These are phyloP conservation scores for Tinea semifulvella DNA, from an alignment of 2,888 invertebrate species.

Conservation along the genomic window DNA sequence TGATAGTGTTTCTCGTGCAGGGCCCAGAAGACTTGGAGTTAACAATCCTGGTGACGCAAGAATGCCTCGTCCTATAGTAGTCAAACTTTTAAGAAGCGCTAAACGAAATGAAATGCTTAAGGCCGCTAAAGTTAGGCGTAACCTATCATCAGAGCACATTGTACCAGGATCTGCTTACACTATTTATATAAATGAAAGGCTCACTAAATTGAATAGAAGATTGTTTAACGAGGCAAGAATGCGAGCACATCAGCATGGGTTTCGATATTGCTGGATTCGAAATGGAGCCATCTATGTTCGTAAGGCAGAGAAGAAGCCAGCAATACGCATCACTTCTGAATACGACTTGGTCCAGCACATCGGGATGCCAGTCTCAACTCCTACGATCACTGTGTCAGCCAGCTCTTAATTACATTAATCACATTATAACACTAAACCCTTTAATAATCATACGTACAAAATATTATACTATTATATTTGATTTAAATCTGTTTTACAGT, in stretches of 20 bases:
- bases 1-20: not conserved
- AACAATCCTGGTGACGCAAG: not conserved
- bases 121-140: slow-evolving; percentile 20
- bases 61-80: slow-evolving; percentile 19
- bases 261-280: slow-evolving; percentile 19
- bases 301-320: slow-evolving; percentile 19
- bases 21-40: not conserved
- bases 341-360: not conserved
- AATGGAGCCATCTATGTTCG: slow-evolving; percentile 19
- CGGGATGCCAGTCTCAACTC: no score
- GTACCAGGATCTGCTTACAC: slow-evolving; percentile 12
- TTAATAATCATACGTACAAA: no score
- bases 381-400: not conserved
- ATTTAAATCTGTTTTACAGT: no score
- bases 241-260: slow-evolving; percentile 15
- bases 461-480: no score
- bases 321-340: slow-evolving; percentile 14
- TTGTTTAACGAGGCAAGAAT: slow-evolving; percentile 21
- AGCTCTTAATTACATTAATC: not conserved
- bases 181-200: slow-evolving; percentile 20
- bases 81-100: slow-evolving; percentile 18
- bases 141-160: slow-evolving; percentile 18
- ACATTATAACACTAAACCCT: no score
- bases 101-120: slow-evolving; percentile 21
- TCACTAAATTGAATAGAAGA: slow-evolving; percentile 19